phyloP scores from a whole-genome alignment of 2,888 invertebrate genomes.

The Melipona beecheii region DNA sequence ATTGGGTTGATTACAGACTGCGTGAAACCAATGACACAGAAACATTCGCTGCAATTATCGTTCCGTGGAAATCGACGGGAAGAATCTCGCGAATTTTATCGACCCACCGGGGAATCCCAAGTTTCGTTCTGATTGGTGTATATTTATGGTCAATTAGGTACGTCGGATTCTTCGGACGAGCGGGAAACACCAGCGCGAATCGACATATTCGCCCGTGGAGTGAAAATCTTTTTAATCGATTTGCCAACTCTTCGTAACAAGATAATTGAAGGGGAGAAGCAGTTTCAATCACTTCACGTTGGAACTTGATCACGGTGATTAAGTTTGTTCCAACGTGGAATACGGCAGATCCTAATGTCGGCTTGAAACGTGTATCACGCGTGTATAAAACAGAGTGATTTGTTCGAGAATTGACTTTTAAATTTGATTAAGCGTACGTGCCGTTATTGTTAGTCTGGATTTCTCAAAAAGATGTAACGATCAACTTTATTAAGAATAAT shows the following conservation, averaged over 20 bases:
- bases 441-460: neutral
- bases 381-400: neutral
- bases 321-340: neutral
- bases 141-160: neutral
- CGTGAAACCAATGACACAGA: conserved; percentile 45
- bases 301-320: neutral
- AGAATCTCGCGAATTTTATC: conserved; percentile 17
- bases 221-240: neutral
- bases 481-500: too few relatives aligned
- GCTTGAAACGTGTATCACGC: neutral
- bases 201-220: too few relatives aligned
- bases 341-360: neutral
- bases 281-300: neutral
- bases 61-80: conserved; percentile 34
- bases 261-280: neutral
- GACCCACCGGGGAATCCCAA: neutral
- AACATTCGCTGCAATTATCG: conserved; percentile 45
- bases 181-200: neutral
- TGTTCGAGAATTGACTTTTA: neutral
- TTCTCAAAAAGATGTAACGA: too few relatives aligned
- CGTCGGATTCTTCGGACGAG: neutral
- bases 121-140: neutral
- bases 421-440: neutral
- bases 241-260: neutral
- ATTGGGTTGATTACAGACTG: conserved; percentile 55